These are phyloP conservation scores for Madoqua kirkii DNA, from an alignment of 2,113 vertebrate species.

Conservation along the genomic window DNA sequence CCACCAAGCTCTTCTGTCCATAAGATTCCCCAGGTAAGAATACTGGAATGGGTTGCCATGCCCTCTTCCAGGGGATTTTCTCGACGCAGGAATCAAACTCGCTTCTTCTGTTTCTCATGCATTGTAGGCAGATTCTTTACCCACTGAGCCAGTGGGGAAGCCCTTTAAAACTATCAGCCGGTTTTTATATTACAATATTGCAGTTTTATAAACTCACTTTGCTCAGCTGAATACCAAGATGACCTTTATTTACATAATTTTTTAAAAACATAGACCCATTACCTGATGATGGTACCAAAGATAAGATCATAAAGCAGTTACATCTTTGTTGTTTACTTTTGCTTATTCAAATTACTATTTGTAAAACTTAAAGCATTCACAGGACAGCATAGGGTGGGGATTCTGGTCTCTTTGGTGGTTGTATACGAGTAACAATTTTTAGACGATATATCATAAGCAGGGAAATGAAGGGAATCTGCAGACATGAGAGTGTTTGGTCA, in stretches of 20 bases:
- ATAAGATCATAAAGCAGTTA: background rate
- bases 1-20: background rate
- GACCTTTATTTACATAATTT: background rate
- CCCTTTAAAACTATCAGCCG: background rate
- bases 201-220: background rate
- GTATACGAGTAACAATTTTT: background rate
- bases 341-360: background rate
- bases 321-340: background rate
- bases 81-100: accelerated
- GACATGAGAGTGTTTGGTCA: no score
- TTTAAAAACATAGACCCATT: background rate
- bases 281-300: background rate
- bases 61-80: background rate
- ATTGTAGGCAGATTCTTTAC: background rate
- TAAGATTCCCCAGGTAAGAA: background rate
- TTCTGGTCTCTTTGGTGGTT: background rate
- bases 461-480: background rate
- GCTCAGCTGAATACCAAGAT: background rate
- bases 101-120: background rate
- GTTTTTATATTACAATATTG: background rate
- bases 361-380: background rate
- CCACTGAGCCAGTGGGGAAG: background rate
- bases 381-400: accelerated
- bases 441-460: background rate
- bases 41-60: background rate